Conservation (phyloP, 2,888 invertebrate genomes). For the Itoplectis maculator region DNA sequence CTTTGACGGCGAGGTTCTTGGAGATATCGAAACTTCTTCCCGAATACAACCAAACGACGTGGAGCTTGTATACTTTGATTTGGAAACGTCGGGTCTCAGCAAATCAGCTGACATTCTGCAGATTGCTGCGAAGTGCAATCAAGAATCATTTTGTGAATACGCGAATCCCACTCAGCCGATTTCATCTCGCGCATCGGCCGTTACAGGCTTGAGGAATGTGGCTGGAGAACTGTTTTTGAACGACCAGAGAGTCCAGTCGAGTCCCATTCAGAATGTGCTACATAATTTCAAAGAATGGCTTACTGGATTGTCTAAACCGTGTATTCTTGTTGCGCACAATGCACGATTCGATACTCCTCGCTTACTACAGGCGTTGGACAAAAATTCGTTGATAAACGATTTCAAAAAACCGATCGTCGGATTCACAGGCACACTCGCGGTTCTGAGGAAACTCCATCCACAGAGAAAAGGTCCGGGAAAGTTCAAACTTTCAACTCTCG, state of each 20-base stretch:
- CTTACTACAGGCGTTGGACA: slow-evolving; percentile 45
- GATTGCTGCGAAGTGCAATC: slow-evolving; percentile 53
- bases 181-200: slow-evolving; percentile 35
- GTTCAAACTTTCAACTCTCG: slow-evolving; percentile 53
- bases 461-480: slow-evolving; percentile 44
- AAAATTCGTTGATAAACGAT: slow-evolving; percentile 43
- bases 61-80: slow-evolving; percentile 62
- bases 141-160: slow-evolving; percentile 41
- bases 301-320: slow-evolving; percentile 32
- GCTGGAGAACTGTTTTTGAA: slow-evolving; percentile 44
- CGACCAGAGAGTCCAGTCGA: slow-evolving; percentile 28
- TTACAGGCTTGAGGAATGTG: slow-evolving; percentile 42
- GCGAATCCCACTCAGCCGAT: slow-evolving; percentile 50
- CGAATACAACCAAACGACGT: slow-evolving; percentile 2
- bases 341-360: slow-evolving; percentile 45
- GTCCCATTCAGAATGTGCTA: slow-evolving; percentile 33
- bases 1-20: neutral
- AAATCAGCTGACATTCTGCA: slow-evolving; percentile 53
- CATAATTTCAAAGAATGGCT: slow-evolving; percentile 19
- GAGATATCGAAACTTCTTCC: neutral
- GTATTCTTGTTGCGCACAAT: slow-evolving; percentile 56
- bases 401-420: slow-evolving; percentile 34
- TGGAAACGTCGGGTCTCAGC: slow-evolving; percentile 57
- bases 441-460: slow-evolving; percentile 45
- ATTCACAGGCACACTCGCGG: slow-evolving; percentile 46